A percentile compares a stretch with the other conserved stretches of the same genome.
Conservation (phyloP, 2,797 vertebrate species). For the Uromys caudimaculatus region DNA sequence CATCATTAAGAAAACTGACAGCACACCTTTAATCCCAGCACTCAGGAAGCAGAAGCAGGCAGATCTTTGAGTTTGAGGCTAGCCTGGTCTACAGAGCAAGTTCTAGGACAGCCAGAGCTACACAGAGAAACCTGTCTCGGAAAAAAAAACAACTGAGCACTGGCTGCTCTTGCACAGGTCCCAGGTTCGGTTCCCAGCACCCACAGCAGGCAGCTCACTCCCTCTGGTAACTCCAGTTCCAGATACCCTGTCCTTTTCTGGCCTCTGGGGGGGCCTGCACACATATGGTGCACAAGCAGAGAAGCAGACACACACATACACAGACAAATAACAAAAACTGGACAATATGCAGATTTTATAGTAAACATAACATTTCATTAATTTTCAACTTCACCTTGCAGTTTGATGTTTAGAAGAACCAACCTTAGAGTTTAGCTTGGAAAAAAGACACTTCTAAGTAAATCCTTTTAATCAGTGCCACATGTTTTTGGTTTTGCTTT, state of each 20-base stretch:
- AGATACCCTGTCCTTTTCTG: not conserved
- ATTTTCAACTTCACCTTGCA: not conserved
- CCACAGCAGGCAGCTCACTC: not conserved
- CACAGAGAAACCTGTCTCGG: not conserved
- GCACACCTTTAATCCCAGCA: not conserved
- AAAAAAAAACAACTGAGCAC: not conserved
- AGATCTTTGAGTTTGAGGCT: not conserved
- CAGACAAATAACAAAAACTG: not conserved
- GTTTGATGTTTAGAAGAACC: not conserved
- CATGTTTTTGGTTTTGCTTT: not conserved
- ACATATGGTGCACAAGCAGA: not conserved
- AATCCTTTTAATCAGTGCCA: not conserved
- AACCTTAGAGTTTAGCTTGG: not conserved
- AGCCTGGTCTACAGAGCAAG: not conserved
- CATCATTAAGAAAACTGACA: not conserved
- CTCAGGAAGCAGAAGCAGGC: not conserved
- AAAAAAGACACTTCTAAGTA: not conserved
- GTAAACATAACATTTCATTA: conserved; percentile 31
- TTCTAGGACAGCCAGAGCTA: not conserved
- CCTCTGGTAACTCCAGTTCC: not conserved
- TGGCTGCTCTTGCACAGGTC: not conserved
- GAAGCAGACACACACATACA: not conserved
- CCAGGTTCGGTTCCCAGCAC: not conserved
- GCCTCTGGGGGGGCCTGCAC: not conserved
- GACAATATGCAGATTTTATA: not conserved